Evolutionary conservation across 2,888 invertebrate species (phyloP).

Genomic region (Dynastes maya): DNA sequence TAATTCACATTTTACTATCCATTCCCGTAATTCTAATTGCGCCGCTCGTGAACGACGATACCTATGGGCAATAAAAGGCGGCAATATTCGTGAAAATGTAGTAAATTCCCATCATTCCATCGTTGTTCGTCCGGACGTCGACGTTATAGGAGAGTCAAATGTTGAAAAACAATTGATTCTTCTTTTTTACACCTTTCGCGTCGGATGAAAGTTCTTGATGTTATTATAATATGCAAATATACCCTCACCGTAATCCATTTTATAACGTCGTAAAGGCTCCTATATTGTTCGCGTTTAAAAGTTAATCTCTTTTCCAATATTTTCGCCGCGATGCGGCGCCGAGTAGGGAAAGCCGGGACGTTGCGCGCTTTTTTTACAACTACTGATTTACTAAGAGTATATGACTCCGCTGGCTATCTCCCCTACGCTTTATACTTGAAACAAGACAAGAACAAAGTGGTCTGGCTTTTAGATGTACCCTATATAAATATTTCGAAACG

Average conservation of each 20-base stretch:
- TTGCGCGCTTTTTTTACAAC: too few relatives aligned
- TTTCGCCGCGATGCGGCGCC: neutral
- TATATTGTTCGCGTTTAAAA: conserved; percentile 24
- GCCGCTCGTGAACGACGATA: neutral
- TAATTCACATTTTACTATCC: too few relatives aligned
- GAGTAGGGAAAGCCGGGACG: too few relatives aligned
- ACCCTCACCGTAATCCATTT: conserved; percentile 1
- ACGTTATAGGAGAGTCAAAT: neutral
- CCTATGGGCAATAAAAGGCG: conserved; percentile 12
- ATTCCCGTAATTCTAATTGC: too few relatives aligned
- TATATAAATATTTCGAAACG: too few relatives aligned
- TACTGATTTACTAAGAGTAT: too few relatives aligned
- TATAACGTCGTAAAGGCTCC: conserved; percentile 19
- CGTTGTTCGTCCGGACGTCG: neutral
- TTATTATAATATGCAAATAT: conserved; percentile 25
- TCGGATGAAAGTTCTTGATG: conserved; percentile 17
- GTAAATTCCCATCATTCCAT: neutral
- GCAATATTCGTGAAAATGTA: conserved; percentile 4
- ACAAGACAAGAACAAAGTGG: too few relatives aligned
- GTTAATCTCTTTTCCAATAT: conserved; percentile 21
- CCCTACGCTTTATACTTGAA: too few relatives aligned
- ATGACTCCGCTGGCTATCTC: too few relatives aligned
- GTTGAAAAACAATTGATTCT: conserved; percentile 14
- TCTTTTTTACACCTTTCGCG: conserved; percentile 5
- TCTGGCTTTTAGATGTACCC: too few relatives aligned